Base-by-base conservation (phyloP, 2,797 vertebrate species). In the Australoheros facetus region DNA sequence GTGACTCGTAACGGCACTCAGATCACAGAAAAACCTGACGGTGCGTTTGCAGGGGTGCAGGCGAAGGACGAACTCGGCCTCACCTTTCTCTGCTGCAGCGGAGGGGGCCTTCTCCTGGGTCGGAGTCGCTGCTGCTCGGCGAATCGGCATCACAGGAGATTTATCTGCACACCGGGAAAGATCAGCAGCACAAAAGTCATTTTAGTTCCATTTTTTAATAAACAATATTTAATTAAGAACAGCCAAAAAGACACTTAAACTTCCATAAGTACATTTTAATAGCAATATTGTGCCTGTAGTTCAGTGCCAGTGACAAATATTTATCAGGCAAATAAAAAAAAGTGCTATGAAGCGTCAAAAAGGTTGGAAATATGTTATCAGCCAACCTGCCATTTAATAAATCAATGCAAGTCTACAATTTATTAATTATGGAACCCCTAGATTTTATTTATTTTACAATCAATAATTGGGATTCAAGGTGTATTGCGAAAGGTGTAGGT, bases 111-210 rank as follows among this genome's bases (percentile, higher is more conserved):
- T 97, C 94, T 98, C 98, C 93, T 96, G 96, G 60, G 96, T 94
- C 3, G 97, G 95, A 73, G 96, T 94, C 48, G 96, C 97, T 88
- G 98, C 95, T 21, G 96, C 91, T 91, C 98, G 96, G 58, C 97
- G 97, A 92, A 99, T 99, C 0, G 98, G 98, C 98, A 99, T 99
- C 58, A 94, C 91, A 86, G 75, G 19, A 73, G 66, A 70, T 82
- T 79, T 13, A 81, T 85, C 92, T 94, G 48, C 42, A 70, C 34
- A 56, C 1, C 8, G 11, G 2, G 8, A 34, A 17, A 30, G 9
- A 10, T 7, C 10, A 42, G 19, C 4, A 7, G 62, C 60, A 34
- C n/a, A 3, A 17, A 56, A 1, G 7, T 4, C 12, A 17, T 37
- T 8, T 1, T 14, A 4, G 56, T 32, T 12, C 7, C 11, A 4